Evolutionary conservation across 2,888 invertebrate species (phyloP).

Genomic region (Brachypalpus laphriformis): DNA sequence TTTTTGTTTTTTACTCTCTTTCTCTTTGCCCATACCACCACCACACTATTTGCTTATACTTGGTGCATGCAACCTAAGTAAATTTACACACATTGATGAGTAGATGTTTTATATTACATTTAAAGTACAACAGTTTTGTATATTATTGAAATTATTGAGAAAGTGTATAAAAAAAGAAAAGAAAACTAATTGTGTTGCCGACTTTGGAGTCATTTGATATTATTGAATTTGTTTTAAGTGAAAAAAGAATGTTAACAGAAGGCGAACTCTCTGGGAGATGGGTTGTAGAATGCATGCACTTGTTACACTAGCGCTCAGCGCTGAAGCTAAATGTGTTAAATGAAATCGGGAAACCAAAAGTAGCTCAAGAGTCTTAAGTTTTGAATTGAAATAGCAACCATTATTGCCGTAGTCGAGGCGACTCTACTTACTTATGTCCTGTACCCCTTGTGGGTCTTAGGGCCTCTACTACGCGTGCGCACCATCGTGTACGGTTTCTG

Average conservation of each 20-base stretch:
- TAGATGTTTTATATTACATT: conserved; percentile 14
- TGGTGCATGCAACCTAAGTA: conserved; percentile 59
- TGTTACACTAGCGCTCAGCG: conserved; percentile 20
- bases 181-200: conserved; percentile 25
- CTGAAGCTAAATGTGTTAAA: background rate
- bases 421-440: too few species aligned
- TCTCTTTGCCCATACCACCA: conserved; percentile 6
- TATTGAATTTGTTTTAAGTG: conserved; percentile 19
- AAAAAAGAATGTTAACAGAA: background rate
- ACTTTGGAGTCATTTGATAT: conserved; percentile 21
- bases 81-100: conserved; percentile 44
- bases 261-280: conserved; percentile 1
- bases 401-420: too few species aligned
- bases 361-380: too few species aligned
- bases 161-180: conserved; percentile 13
- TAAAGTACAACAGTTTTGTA: conserved; percentile 35
- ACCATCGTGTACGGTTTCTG: too few species aligned
- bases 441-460: too few species aligned
- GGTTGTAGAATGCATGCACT: conserved; percentile 28
- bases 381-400: too few species aligned
- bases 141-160: conserved; percentile 13
- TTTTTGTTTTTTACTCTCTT: conserved; percentile 2
- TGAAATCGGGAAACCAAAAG: too few species aligned
- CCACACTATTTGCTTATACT: conserved; percentile 28
- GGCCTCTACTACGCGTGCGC: too few species aligned